Evolutionary conservation across 1,140 invertebrate species (phyloP), one percentile per base, ranked within the genome.

Genomic region (Aphis gossypii): DNA sequence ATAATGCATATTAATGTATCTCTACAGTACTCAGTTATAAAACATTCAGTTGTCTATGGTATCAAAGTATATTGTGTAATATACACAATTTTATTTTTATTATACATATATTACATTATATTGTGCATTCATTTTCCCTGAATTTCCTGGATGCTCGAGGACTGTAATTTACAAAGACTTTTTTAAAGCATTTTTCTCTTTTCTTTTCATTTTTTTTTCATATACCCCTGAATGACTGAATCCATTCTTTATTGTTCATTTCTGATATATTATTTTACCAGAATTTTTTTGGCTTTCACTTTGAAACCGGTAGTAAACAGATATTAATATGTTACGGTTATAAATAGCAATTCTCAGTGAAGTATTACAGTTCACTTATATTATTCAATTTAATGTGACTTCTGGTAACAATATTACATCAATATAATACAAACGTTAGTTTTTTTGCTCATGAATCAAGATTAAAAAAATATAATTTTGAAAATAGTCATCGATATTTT

Each of bases 241-340:
- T 56, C 35, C 35, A 56, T 54, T 21, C 21, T 23, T 38, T 90
- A 90, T 90, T 60, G 51, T 90, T 90, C 25, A 38, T 25, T 60
- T 4, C 38, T 60, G 20, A 89, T 60, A 90, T 90, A 90, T 90
- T 60, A 90, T 90, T 90, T 88, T 90, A 56, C 51, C 21, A 9
- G 35, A 83, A 83, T 38, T 23, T 88, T 54, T 87, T 35, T 21
- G 87, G 35, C 21, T 41, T 60, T 60, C 23, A 7, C 23, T 41
- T 90, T 41, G 54, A 56, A 56, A 25, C 18, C 41, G 30, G n/a
- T 35, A n/a, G 20, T 51, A 35, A 56, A 89, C 48, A 56, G 48
- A 54, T 54, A 89, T 89, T 89, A 54, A 38, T 89, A 89, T 54
- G 86, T 87, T 21, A 38, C 18, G 48, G 87, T 54, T 35, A 54